A percentile compares a stretch with the other conserved stretches of the same genome.
These are phyloP conservation scores for Ametastegia equiseti DNA, from an alignment of 2,888 invertebrate genomes.

Conservation along the genomic window DNA sequence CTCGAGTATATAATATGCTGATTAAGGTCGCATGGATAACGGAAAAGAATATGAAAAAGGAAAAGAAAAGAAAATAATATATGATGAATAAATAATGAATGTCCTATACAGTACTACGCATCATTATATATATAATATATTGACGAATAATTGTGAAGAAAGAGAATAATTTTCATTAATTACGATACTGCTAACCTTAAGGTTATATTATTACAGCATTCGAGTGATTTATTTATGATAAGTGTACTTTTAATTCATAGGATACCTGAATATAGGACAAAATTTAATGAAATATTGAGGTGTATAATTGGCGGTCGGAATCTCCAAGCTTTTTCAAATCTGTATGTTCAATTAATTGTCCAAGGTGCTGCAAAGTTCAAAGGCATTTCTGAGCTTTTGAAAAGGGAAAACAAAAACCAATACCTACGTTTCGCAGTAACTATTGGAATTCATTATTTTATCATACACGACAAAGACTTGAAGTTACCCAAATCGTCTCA, in stretches of 20 bases:
- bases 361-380: constrained; percentile 17
- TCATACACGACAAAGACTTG: neutral
- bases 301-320: constrained; percentile 17
- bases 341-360: constrained; percentile 19
- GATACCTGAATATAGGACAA: neutral
- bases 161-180: constrained; percentile 22
- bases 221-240: constrained; percentile 49
- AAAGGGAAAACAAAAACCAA: neutral
- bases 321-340: neutral
- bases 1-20: neutral
- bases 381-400: neutral
- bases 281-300: neutral
- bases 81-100: constrained; percentile 7
- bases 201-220: constrained; percentile 41
- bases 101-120: neutral
- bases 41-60: neutral
- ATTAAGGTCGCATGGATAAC: constrained; percentile 1
- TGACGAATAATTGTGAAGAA: constrained; percentile 23
- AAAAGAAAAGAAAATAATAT: neutral
- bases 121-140: constrained; percentile 21
- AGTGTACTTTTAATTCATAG: constrained; percentile 41
- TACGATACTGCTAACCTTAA: constrained; percentile 36
- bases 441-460: neutral
- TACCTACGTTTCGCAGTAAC: neutral
- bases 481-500: neutral